Conservation (phyloP, 2,797 vertebrate genomes). For the Pitangus sulphuratus region DNA sequence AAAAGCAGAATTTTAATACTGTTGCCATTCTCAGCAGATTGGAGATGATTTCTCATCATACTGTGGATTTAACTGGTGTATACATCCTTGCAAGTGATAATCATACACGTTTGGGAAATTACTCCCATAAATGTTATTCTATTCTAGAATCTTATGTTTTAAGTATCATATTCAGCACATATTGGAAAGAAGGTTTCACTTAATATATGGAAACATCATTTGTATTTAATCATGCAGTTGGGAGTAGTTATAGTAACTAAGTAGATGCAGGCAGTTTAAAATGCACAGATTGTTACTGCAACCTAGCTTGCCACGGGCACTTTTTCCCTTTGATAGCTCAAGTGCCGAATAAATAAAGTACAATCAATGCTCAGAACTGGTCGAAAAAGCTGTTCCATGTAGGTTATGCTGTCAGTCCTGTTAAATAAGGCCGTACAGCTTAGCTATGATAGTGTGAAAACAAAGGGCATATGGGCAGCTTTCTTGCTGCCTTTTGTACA, state of each 20-base stretch:
- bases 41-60: slow-evolving; percentile 1
- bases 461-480: not conserved
- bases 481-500: not conserved
- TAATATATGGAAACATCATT: slow-evolving; percentile 63
- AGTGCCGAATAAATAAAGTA: slow-evolving; percentile 53
- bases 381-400: not conserved
- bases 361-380: slow-evolving; percentile 14
- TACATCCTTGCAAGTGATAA: not conserved
- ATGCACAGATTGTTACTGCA: slow-evolving; percentile 64
- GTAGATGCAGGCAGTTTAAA: slow-evolving; percentile 69
- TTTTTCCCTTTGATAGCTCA: slow-evolving; percentile 35
- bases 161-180: slow-evolving; percentile 7
- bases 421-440: not conserved
- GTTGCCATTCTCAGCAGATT: not conserved
- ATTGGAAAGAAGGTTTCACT: slow-evolving; percentile 30
- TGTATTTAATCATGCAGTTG: slow-evolving; percentile 60
- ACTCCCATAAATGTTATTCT: slow-evolving; percentile 37
- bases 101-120: slow-evolving; percentile 2
- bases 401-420: not conserved
- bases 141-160: slow-evolving; percentile 15
- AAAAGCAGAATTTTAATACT: not conserved
- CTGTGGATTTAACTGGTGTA: not conserved
- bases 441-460: not conserved
- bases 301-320: slow-evolving; percentile 61
- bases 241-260: slow-evolving; percentile 56